These are phyloP conservation scores for Paratrypauchen microcephalus DNA, from an alignment of 2,797 vertebrate genomes.

Conservation along the genomic window DNA sequence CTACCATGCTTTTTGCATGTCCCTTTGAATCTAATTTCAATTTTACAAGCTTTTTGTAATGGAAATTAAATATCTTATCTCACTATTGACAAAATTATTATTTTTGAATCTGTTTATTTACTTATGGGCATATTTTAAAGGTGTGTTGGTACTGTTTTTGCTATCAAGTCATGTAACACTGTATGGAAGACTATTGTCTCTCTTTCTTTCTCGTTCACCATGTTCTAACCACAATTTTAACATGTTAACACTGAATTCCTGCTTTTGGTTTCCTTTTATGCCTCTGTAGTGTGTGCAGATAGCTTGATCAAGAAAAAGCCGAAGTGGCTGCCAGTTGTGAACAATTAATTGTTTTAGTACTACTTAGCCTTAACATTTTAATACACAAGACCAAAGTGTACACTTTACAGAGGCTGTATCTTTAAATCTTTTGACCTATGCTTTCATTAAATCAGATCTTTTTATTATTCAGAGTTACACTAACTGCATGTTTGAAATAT, in stretches of 20 bases:
- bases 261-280: slow-evolving; percentile 34
- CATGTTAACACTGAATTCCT: slow-evolving; percentile 35
- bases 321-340: slow-evolving; percentile 6
- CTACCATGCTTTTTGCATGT: slow-evolving; percentile 76
- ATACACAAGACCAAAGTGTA: slow-evolving; percentile 8
- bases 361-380: neutral
- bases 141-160: neutral
- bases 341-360: neutral
- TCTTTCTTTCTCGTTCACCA: slow-evolving; percentile 2
- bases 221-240: slow-evolving; percentile 43
- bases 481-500: slow-evolving; percentile 26
- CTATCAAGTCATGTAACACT: slow-evolving; percentile 20
- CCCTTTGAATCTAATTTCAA: slow-evolving; percentile 54
- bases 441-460: slow-evolving; percentile 16
- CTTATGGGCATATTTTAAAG: slow-evolving; percentile 1
- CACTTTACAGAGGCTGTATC: slow-evolving; percentile 24
- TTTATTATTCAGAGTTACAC: slow-evolving; percentile 6
- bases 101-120: slow-evolving; percentile 24
- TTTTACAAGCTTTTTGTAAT: slow-evolving; percentile 60
- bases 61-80: slow-evolving; percentile 40
- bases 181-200: slow-evolving; percentile 17
- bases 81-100: slow-evolving; percentile 10
- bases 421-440: neutral
- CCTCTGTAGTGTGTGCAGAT: slow-evolving; percentile 26
- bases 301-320: neutral